These are phyloP conservation scores for Chascanopsetta lugubris DNA, from an alignment of 2,113 vertebrate species.

Conservation along the genomic window DNA sequence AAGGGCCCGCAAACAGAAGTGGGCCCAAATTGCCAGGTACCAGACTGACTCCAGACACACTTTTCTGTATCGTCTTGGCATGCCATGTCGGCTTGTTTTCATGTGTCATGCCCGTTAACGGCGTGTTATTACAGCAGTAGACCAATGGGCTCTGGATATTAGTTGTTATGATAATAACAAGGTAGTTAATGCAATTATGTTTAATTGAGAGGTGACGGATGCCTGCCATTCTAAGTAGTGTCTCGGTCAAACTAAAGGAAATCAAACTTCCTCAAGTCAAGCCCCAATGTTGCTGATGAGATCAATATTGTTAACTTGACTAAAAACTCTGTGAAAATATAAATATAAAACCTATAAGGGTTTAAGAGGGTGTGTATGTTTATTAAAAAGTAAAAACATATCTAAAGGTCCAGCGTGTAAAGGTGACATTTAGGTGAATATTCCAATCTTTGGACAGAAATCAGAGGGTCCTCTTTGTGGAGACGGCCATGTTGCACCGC, in stretches of 20 bases:
- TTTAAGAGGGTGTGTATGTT: too few relatives aligned
- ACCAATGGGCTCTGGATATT: background rate
- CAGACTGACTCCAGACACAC: conserved; percentile 7
- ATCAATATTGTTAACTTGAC: too few relatives aligned
- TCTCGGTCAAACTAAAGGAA: background rate
- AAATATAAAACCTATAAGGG: too few relatives aligned
- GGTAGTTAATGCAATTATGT: background rate
- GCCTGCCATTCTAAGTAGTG: background rate
- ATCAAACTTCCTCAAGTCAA: background rate
- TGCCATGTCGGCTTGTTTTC: too few relatives aligned
- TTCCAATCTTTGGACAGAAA: too few relatives aligned
- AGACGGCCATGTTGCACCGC: too few relatives aligned
- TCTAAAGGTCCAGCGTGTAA: too few relatives aligned
- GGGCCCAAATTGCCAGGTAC: conserved; percentile 19
- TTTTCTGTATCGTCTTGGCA: background rate
- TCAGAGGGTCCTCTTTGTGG: too few relatives aligned
- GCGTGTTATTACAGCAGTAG: background rate
- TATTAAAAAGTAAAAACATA: too few relatives aligned
- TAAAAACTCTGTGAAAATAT: too few relatives aligned
- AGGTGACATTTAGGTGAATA: too few relatives aligned
- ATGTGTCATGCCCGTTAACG: background rate
- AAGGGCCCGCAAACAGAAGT: conserved; percentile 25
- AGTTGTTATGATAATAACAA: background rate
- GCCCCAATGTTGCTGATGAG: background rate
- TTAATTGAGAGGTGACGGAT: background rate